Evolutionary conservation across 2,797 vertebrate species (phyloP), one percentile per base, ranked within the genome.

Genomic region (Vespertilio murinus): DNA sequence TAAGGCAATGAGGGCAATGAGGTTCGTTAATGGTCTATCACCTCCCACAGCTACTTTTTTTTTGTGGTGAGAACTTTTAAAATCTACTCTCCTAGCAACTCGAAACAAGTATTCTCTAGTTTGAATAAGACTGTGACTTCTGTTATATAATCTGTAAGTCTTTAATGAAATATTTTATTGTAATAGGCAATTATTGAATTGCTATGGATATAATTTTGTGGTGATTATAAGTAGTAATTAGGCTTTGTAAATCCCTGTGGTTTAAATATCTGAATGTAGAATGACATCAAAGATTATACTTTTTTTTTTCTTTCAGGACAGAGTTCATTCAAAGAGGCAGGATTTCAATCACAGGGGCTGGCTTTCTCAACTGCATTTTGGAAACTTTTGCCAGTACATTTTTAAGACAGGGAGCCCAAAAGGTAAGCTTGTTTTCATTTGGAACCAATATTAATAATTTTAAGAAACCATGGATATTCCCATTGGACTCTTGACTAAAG

Each of bases 401-500:
- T 97, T 95, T 98, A 96, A 98, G 96, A 89, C 97, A 97, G 94
- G 97, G 97, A 59, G 96, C 97, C 80, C 98, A 97, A 95, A 98
- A 97, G 97, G 98, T 97, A 98, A 97, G 97, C 81, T 73, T 3
- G 5, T 59, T 95, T 93, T 9, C 14, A 20, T 18, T 88, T 74
- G 78, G 56, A 95, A 87, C 35, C 64, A 35, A 35, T 4, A n/a
- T 85, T 90, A 65, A 71, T 90, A 65, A 67, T 87, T 96, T 94
- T 79, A 83, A 91, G 64, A 90, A 96, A 67, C 17, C 0, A 8
- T 90, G 22, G 38, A n/a, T 35, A 42, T 82, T 87, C 42, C 28
- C 13, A 6, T n/a, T 74, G 45, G 56, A 2, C 89, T 82, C 45
- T 33, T 93, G 42, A 88, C 40, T 90, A 89, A 59, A 23, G n/a